Evolutionary conservation across 2,888 invertebrate species (phyloP), one percentile per base, ranked within the genome.

Genomic region (Watsonalla binaria): DNA sequence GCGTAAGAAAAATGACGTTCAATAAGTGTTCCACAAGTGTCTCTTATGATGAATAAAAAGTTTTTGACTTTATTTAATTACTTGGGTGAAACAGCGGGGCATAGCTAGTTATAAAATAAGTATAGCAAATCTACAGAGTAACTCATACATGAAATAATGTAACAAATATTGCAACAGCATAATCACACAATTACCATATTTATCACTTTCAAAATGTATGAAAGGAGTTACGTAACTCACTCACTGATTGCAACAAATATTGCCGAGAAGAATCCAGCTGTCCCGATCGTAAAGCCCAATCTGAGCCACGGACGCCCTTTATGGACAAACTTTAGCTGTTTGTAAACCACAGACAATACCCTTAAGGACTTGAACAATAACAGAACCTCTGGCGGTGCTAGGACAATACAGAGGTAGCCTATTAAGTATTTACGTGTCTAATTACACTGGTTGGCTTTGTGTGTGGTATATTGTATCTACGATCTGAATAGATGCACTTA

Each of bases 351-450:
- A 70, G 70, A 76, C 79, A 76, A 77, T 71, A 73, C 76, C 70
- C 72, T 71, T 69, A 75, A 70, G 67, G 67, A 63, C 67, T 73
- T 76, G 70, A 74, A 79, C 73, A 69, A 66, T 70, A 66, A 65
- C 67, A 57, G 59, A 63, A 52, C 62, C 59, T 68, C 55, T 52
- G 61, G 61, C 58, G 63, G 60, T 57, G 59, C 69, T 77, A 73
- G 72, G 76, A 73, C 74, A 77, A 74, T 76, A 71, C 68, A 67
- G 68, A 67, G 61, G 64, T 68, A 61, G 60, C 65, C 61, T 72
- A 63, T 74, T 80, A 80, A 82, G 82, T 79, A 76, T 80, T 80
- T 78, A 83, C 82, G 78, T 79, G 75, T 66, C 66, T 60, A 51
- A 60, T 70, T 65, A 62, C 54, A 63, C 58, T 59, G 13, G 57